Base-by-base conservation (phyloP, 2,113 vertebrate genomes). In the Pseudorhombus dupliciocellatus region DNA sequence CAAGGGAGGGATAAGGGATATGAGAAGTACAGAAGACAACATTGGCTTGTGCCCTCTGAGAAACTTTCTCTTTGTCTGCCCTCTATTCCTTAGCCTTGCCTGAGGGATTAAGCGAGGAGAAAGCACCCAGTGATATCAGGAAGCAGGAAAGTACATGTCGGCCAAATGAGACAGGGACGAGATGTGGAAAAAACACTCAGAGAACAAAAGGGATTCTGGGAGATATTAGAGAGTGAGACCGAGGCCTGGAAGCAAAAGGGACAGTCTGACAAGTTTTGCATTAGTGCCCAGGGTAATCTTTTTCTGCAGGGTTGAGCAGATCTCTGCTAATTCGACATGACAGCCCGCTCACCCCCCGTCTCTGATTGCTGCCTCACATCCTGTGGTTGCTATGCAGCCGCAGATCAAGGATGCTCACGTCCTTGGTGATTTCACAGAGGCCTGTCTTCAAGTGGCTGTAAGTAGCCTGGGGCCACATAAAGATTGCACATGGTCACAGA, bases 271-370 rank as follows among this genome's bases (percentile, higher is more conserved):
- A 85, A 77, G 71, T 81, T 75, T 86, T 81, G 77, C 78, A 87
- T 87, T 87, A 75, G 65, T 69, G 83, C 77, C 60, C 15, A 4
- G 50, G 75, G 83, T 83, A 81, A 87, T 79, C 75, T 70, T 67
- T 73, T 69, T 83, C 68, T 60, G 67, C 15, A 25, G 69, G 79
- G 77, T 81, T 79, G 70, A 72, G 81, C 70, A 66, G 60, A 70
- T 83, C 61, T 67, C 46, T 1, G 73, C 77, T 90, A 88, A 91
- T 90, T 80, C 88, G 75, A 88, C 86, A 82, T 76, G 90, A 90
- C 87, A 89, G 79, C 70, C 37, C 61, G 67, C 75, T 88, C 83
- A 71, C 54, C 73, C 65, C 51, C 65, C 59, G n/a, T 68, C 77
- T 85, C 46, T 18, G 73, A 87, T 76, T 71, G 67, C 80, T 77